Conservation (phyloP, 2,113 vertebrate genomes). For the Catharus fuscescens region DNA sequence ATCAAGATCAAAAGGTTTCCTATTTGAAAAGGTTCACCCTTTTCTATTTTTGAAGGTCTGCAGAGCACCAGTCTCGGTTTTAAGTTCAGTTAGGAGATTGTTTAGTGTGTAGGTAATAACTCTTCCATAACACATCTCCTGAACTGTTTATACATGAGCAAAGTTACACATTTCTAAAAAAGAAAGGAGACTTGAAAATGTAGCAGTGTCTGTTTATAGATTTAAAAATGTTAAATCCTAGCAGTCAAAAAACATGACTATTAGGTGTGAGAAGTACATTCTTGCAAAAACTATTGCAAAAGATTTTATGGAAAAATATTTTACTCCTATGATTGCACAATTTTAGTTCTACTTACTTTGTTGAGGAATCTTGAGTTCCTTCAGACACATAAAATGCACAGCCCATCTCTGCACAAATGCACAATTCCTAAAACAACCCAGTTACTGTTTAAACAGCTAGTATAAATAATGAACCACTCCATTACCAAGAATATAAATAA, state of each 20-base stretch:
- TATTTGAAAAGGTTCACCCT: neutral
- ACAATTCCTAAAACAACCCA: slow-evolving; percentile 60
- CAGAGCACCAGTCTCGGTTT: neutral
- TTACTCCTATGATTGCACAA: neutral
- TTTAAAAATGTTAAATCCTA: neutral
- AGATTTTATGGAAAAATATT: neutral
- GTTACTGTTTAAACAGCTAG: slow-evolving; percentile 73
- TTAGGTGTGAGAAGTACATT: neutral
- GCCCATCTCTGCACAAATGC: slow-evolving; percentile 40
- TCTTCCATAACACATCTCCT: neutral
- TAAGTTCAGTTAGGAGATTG: neutral
- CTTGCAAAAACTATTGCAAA: neutral
- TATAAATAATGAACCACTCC: slow-evolving; percentile 75
- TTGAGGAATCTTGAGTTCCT: neutral
- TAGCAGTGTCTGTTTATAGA: slow-evolving; percentile 1
- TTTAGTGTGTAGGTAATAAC: slow-evolving; percentile 4
- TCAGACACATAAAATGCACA: neutral
- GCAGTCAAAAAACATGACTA: neutral
- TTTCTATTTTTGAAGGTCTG: neutral
- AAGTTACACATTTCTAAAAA: neutral
- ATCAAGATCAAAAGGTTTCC: neutral
- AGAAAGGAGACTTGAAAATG: neutral
- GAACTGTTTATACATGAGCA: neutral
- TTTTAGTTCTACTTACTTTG: neutral
- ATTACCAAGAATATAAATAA: slow-evolving; percentile 71